A percentile compares a stretch with the other conserved stretches of the same genome.
Conservation (phyloP, 2,888 invertebrate species). For the Anthophora plumipes region DNA sequence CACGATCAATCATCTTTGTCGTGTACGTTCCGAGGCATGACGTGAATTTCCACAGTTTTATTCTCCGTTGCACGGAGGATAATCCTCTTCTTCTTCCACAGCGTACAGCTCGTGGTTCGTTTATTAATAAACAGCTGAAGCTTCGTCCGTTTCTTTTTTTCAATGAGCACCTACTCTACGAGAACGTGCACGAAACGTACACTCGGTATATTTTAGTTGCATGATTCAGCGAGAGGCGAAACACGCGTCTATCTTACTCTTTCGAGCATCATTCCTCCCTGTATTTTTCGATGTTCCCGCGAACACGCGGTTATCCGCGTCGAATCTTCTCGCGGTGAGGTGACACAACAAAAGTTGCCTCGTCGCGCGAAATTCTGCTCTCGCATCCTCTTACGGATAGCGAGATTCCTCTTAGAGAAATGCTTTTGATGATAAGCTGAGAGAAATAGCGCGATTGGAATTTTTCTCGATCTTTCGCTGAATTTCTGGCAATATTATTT, state of each 20-base stretch:
- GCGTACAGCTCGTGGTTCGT: slow-evolving; percentile 38
- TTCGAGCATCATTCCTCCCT: slow-evolving; percentile 20
- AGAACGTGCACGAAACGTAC: slow-evolving; percentile 52
- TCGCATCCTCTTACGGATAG: background rate
- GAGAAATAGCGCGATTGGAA: too few relatives aligned
- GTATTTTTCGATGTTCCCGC: slow-evolving; percentile 35
- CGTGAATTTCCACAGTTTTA: slow-evolving; percentile 22
- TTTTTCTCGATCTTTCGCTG: too few relatives aligned
- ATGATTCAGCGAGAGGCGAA: slow-evolving; percentile 60
- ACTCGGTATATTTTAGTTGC: slow-evolving; percentile 64
- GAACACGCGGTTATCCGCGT: slow-evolving; percentile 16
- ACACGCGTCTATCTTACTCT: slow-evolving; percentile 29
- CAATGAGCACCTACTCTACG: slow-evolving; percentile 41
- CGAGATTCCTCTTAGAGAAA: background rate
- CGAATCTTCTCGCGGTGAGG: slow-evolving; percentile 33
- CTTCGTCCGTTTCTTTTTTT: slow-evolving; percentile 39
- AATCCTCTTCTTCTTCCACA: slow-evolving; percentile 18
- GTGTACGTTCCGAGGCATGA: background rate
- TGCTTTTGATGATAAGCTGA: too few relatives aligned
- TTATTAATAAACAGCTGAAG: slow-evolving; percentile 65
- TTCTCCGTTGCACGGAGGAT: slow-evolving; percentile 6
- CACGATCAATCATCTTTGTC: slow-evolving; percentile 9
- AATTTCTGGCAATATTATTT: too few relatives aligned
- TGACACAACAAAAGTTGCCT: slow-evolving; percentile 17
- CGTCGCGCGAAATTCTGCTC: slow-evolving; percentile 4